Percentiles rank a stretch among this genome's conserved stretches.
These are phyloP conservation scores for Morpho helenor DNA, from an alignment of 2,888 invertebrate species.

Conservation along the genomic window DNA sequence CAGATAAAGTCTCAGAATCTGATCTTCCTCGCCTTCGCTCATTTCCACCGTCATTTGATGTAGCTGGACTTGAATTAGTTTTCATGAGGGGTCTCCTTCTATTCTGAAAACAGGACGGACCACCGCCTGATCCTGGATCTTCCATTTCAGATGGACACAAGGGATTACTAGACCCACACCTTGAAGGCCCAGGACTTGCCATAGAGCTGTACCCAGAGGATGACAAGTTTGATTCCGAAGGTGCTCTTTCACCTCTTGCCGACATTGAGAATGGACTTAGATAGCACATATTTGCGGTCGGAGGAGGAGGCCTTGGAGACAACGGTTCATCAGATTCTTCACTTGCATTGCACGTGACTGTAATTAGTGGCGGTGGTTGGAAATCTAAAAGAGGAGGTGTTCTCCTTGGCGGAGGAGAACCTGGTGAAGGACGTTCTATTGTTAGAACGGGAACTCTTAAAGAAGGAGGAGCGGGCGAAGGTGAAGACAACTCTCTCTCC, in stretches of 20 bases:
- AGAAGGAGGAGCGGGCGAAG: slow-evolving; percentile 66
- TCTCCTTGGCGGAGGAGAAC: slow-evolving; percentile 79
- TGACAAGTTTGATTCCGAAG: slow-evolving; percentile 90
- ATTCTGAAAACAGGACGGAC: slow-evolving; percentile 72
- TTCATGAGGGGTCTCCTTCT: slow-evolving; percentile 82
- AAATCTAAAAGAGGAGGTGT: slow-evolving; percentile 83
- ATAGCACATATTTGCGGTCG: slow-evolving; percentile 83
- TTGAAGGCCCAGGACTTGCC: slow-evolving; percentile 90
- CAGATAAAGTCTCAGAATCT: slow-evolving; percentile 86
- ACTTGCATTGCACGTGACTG: slow-evolving; percentile 86
- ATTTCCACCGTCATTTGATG: slow-evolving; percentile 64
- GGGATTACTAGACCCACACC: slow-evolving; percentile 90
- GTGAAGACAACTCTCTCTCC: slow-evolving; percentile 63
- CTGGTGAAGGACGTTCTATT: slow-evolving; percentile 85
- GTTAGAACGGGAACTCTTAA: slow-evolving; percentile 82
- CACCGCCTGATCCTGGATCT: slow-evolving; percentile 82
- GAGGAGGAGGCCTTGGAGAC: slow-evolving; percentile 80
- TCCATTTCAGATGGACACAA: slow-evolving; percentile 87
- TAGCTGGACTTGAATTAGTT: slow-evolving; percentile 74
- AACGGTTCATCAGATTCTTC: slow-evolving; percentile 88
- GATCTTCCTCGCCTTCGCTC: slow-evolving; percentile 81
- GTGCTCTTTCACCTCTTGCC: slow-evolving; percentile 84
- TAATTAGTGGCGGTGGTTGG: slow-evolving; percentile 84
- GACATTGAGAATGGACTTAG: slow-evolving; percentile 89
- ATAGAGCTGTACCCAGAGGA: slow-evolving; percentile 92